Evolutionary conservation across 2,888 invertebrate species (phyloP).

Genomic region (Thera obeliscata): DNA sequence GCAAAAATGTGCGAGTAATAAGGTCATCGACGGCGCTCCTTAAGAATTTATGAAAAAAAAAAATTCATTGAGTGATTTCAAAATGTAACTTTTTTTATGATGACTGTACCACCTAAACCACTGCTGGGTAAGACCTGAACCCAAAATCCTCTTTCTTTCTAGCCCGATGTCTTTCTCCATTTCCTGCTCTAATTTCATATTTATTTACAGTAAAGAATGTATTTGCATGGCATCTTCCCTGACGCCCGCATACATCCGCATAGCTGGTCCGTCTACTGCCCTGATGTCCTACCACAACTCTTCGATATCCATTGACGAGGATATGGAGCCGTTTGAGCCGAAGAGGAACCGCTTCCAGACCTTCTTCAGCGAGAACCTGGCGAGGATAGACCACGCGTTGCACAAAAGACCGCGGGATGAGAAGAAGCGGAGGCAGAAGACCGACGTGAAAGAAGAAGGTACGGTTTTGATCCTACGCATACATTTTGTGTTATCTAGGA

Average conservation of each 20-base stretch:
- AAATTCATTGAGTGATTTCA: too few relatives aligned
- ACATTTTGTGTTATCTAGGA: too few relatives aligned
- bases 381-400: slow-evolving; percentile 32
- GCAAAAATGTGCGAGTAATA: too few relatives aligned
- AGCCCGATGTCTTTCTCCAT: neutral
- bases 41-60: too few relatives aligned
- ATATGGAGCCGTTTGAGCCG: slow-evolving; percentile 32
- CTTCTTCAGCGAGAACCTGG: slow-evolving; percentile 36
- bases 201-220: slow-evolving; percentile 78
- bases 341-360: slow-evolving; percentile 33
- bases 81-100: too few relatives aligned
- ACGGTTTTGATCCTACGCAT: neutral
- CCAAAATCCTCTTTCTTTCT: too few relatives aligned
- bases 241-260: slow-evolving; percentile 88
- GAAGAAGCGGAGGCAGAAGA: slow-evolving; percentile 11
- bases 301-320: slow-evolving; percentile 61
- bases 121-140: too few relatives aligned
- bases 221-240: slow-evolving; percentile 87
- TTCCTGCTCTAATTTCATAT: neutral
- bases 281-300: slow-evolving; percentile 71
- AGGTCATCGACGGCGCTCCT: too few relatives aligned
- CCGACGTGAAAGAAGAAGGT: slow-evolving; percentile 9
- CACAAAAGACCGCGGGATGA: slow-evolving; percentile 3
- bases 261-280: slow-evolving; percentile 88
- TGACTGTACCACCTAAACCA: too few relatives aligned